phyloP scores from a whole-genome alignment of 2,113 vertebrate species.

The Cervus canadensis region DNA sequence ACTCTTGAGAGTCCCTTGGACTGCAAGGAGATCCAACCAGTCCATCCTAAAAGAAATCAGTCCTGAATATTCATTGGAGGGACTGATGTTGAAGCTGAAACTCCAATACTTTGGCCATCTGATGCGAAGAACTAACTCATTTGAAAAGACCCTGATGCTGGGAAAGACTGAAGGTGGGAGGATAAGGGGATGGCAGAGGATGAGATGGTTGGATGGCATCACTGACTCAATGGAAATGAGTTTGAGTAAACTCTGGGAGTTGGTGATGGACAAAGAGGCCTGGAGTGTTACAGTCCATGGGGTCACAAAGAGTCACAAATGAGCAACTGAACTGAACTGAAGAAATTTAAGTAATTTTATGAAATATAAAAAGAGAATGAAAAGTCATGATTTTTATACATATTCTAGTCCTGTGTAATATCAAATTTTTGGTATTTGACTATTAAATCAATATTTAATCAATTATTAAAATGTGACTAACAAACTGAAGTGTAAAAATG shows the following conservation, averaged over 20 bases:
- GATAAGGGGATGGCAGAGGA: too few species aligned
- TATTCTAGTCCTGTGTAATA: not conserved
- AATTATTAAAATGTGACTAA: not conserved
- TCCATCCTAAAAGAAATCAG: not conserved
- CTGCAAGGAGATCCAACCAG: not conserved
- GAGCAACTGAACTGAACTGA: not conserved
- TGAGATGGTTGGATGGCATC: not conserved
- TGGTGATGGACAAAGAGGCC: not conserved
- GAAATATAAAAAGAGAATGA: not conserved
- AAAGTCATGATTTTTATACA: not conserved
- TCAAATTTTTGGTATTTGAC: not conserved
- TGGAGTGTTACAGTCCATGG: not conserved
- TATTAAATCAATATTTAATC: too few species aligned
- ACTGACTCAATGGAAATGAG: not conserved
- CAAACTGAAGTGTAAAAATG: not conserved
- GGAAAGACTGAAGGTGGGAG: too few species aligned
- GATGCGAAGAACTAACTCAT: too few species aligned
- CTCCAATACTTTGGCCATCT: too few species aligned
- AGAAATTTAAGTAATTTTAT: not conserved
- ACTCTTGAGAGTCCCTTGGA: not conserved
- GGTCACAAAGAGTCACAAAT: rapidly evolving
- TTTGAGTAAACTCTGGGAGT: not conserved
- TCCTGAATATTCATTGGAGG: not conserved
- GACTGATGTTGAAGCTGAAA: not conserved
- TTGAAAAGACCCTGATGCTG: too few species aligned